Evolutionary conservation across 2,888 invertebrate species (phyloP).

Genomic region (Thera obeliscata): DNA sequence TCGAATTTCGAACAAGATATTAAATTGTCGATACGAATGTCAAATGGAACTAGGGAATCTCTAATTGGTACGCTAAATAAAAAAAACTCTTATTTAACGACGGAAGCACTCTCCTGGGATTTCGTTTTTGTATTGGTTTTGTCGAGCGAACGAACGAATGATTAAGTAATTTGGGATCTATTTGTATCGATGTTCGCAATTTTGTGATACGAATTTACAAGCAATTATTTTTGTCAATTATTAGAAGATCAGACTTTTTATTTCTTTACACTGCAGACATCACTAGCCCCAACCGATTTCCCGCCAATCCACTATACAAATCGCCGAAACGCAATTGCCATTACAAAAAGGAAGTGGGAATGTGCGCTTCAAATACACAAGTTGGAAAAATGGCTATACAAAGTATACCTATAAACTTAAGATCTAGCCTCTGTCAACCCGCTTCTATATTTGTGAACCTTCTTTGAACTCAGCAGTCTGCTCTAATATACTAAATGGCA

Average conservation of each 20-base stretch:
- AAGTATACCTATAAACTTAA: conserved; percentile 47
- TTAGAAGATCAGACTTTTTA: no score
- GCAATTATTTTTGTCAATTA: no score
- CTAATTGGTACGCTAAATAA: conserved; percentile 55
- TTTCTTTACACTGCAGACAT: neutral
- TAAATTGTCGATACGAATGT: conserved; percentile 60
- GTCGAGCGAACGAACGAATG: conserved; percentile 18
- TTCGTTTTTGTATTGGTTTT: conserved; percentile 25
- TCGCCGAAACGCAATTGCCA: conserved; percentile 23
- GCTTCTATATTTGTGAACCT: conserved; percentile 39
- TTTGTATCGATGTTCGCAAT: conserved; percentile 12
- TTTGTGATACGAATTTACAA: neutral
- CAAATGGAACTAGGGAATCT: conserved; percentile 35
- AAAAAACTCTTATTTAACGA: conserved; percentile 34
- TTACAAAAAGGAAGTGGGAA: conserved; percentile 25
- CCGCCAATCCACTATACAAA: conserved; percentile 23
- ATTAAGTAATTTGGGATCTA: conserved; percentile 24
- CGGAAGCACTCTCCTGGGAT: conserved; percentile 27
- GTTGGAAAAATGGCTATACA: conserved; percentile 54
- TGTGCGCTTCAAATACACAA: conserved; percentile 55
- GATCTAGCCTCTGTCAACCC: conserved; percentile 38
- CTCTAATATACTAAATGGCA: no score
- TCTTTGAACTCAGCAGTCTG: no score
- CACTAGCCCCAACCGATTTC: conserved; percentile 16
- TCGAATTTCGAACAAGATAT: conserved; percentile 53